These are phyloP conservation scores for Eilema sororculum DNA, from an alignment of 2,888 invertebrate species.

Conservation along the genomic window DNA sequence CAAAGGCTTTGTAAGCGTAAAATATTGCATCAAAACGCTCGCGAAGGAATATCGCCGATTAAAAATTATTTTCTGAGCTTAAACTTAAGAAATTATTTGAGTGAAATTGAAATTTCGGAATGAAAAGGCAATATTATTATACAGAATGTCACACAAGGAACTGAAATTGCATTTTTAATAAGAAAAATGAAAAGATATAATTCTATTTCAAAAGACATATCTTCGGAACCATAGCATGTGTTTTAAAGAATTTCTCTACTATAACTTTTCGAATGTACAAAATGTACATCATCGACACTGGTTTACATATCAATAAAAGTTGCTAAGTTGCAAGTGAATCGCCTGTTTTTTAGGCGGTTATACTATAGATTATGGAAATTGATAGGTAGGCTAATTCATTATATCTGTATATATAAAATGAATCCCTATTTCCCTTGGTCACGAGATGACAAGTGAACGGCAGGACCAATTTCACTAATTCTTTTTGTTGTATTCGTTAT, in stretches of 20 bases:
- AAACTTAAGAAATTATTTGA: slow-evolving; percentile 15
- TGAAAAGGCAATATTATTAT: slow-evolving; percentile 2
- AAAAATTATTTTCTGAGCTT: slow-evolving; percentile 36
- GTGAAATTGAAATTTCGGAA: slow-evolving; percentile 3
- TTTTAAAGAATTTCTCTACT: not conserved
- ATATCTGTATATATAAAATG: too few species aligned
- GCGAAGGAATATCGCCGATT: slow-evolving; percentile 33
- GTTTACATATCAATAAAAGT: too few species aligned
- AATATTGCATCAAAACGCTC: slow-evolving; percentile 41
- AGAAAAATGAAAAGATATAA: not conserved
- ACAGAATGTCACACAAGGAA: not conserved
- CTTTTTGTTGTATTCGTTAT: too few species aligned
- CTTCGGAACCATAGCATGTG: not conserved
- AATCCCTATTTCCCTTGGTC: too few species aligned
- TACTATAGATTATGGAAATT: too few species aligned
- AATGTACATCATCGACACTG: too few species aligned
- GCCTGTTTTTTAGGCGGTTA: too few species aligned
- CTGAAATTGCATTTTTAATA: not conserved
- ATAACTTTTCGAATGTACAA: not conserved
- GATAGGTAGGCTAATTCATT: too few species aligned
- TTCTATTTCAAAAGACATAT: not conserved
- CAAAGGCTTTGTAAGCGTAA: slow-evolving; percentile 64
- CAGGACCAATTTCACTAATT: too few species aligned
- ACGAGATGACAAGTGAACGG: too few species aligned
- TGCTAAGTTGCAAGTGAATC: too few species aligned